Evolutionary conservation across 1,140 invertebrate species (phyloP).

Genomic region (Sinonovacula constricta): DNA sequence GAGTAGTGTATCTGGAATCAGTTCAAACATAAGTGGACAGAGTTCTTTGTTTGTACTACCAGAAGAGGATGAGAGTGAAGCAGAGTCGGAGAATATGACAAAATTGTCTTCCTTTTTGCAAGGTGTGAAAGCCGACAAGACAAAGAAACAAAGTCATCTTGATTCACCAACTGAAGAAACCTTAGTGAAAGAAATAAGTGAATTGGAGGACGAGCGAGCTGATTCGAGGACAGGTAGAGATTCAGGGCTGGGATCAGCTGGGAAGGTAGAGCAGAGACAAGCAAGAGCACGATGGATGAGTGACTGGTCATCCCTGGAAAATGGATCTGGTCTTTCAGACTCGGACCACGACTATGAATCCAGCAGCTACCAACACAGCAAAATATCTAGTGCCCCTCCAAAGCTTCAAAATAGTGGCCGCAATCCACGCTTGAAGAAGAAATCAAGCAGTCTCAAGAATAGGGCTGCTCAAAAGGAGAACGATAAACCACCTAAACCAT

Average conservation of each 20-base stretch:
- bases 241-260: constrained; percentile 42
- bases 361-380: background rate
- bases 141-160: background rate
- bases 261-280: constrained; percentile 24
- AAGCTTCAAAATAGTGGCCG: constrained; percentile 26
- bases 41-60: constrained; percentile 19
- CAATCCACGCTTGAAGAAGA: constrained; percentile 23
- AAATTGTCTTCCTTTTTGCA: constrained; percentile 18
- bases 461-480: constrained; percentile 4
- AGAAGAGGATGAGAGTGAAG: constrained; percentile 12
- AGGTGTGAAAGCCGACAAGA: constrained; percentile 28
- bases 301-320: constrained; percentile 4
- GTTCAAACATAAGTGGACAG: background rate
- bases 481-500: constrained; percentile 34
- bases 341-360: constrained; percentile 24
- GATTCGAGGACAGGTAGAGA: constrained; percentile 40
- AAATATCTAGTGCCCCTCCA: constrained; percentile 45
- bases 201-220: background rate
- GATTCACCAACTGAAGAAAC: background rate
- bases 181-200: background rate
- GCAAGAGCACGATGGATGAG: background rate
- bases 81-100: constrained; percentile 3
- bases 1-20: background rate
- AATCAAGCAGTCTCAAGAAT: constrained; percentile 37
- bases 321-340: constrained; percentile 39